phyloP scores from a whole-genome alignment of 2,113 vertebrate genomes.

The Pterocles orientalis region DNA sequence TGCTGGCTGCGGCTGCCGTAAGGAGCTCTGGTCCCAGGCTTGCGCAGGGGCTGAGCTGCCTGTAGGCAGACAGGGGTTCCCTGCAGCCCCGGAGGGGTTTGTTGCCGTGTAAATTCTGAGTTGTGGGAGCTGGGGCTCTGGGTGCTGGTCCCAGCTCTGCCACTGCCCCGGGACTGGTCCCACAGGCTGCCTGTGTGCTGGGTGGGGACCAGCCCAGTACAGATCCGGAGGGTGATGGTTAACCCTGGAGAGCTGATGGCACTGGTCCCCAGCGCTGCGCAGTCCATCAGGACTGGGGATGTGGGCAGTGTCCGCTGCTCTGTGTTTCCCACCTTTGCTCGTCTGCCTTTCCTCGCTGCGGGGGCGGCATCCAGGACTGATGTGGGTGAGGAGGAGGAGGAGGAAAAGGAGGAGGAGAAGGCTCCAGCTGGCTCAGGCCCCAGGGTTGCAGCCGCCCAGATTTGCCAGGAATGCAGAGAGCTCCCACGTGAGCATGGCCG shows the following conservation, averaged over 20 bases:
- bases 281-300: neutral
- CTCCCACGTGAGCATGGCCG: fast-evolving
- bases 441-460: neutral
- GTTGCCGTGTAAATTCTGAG: neutral
- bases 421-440: neutral
- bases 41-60: neutral
- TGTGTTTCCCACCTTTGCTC: neutral
- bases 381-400: neutral
- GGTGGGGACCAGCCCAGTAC: no score
- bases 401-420: neutral
- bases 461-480: neutral
- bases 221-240: neutral
- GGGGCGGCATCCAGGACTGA: neutral
- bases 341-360: fast-evolving
- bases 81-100: neutral
- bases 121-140: neutral
- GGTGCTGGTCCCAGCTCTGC: neutral
- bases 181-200: neutral
- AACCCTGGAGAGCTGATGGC: neutral
- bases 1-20: neutral
- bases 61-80: neutral
- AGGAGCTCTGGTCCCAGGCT: neutral
- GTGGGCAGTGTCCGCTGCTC: neutral
- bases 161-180: neutral
- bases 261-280: no score